Evolutionary conservation across 2,113 vertebrate species (phyloP).

Genomic region (Ophiodon elongatus): DNA sequence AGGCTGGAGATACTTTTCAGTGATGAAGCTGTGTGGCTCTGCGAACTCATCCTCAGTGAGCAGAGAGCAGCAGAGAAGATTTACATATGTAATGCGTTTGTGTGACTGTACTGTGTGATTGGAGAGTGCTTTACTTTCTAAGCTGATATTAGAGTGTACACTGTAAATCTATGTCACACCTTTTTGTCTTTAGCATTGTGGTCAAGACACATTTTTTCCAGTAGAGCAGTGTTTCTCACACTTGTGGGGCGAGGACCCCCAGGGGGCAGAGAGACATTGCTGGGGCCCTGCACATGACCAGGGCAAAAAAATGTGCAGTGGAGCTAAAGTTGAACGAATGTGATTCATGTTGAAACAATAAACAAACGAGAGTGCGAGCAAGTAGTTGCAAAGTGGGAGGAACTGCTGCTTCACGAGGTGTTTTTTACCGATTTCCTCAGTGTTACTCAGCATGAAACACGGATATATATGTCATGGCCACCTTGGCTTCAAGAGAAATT

Average conservation of each 20-base stretch:
- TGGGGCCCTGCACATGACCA: background rate
- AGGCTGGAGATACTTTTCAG: constrained; percentile 49
- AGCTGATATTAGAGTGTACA: background rate
- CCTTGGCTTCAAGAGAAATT: too few relatives aligned
- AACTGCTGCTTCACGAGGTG: too few relatives aligned
- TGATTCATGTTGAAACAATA: too few relatives aligned
- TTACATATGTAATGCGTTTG: background rate
- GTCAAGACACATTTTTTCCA: background rate
- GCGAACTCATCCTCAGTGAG: background rate
- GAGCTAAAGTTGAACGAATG: background rate
- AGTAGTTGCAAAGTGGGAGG: too few relatives aligned
- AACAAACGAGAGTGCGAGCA: too few relatives aligned
- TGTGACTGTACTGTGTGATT: background rate
- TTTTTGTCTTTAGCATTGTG: background rate
- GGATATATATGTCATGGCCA: too few relatives aligned
- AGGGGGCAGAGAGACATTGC: too few relatives aligned
- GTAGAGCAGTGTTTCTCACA: too few relatives aligned
- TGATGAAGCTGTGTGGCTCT: constrained; percentile 5
- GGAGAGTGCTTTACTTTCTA: background rate
- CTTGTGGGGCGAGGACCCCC: background rate
- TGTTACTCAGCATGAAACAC: too few relatives aligned
- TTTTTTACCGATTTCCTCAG: too few relatives aligned
- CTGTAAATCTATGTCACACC: background rate
- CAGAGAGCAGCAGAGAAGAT: background rate
- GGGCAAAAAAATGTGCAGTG: background rate